Conservation (phyloP, 2,888 invertebrate species). For the Hirtodrosophila cameraria region DNA sequence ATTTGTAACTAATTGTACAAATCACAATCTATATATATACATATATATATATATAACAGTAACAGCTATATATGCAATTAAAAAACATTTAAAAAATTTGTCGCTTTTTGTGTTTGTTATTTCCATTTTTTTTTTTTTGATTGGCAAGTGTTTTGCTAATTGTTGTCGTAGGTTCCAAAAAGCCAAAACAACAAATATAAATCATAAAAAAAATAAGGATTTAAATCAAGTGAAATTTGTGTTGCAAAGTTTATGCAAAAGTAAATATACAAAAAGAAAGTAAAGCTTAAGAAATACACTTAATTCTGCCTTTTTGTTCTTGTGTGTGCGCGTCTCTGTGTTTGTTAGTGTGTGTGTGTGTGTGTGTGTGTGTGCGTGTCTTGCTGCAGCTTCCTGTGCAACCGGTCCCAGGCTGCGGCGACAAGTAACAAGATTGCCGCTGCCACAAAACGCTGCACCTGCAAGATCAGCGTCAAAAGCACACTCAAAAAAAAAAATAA, state of each 20-base stretch:
- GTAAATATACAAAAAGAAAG: background rate
- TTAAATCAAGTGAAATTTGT: slow-evolving; percentile 10
- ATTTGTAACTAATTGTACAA: slow-evolving; percentile 2
- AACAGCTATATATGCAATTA: background rate
- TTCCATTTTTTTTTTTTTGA: slow-evolving; percentile 9
- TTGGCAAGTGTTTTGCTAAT: slow-evolving; percentile 22
- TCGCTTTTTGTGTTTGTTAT: slow-evolving; percentile 6
- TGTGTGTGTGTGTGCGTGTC: slow-evolving; percentile 13
- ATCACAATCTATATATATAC: slow-evolving; percentile 1
- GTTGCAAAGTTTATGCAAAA: background rate
- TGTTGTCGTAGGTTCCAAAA: slow-evolving; percentile 43
- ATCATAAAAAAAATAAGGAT: background rate
- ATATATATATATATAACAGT: background rate
- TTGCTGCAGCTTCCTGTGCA: slow-evolving; percentile 73
- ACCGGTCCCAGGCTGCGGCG: slow-evolving; percentile 66
- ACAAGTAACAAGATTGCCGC: slow-evolving; percentile 37
- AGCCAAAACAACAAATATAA: background rate
- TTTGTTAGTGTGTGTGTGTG: slow-evolving; percentile 3
- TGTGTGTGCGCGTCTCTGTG: slow-evolving; percentile 15
- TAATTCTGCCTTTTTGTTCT: slow-evolving; percentile 15
- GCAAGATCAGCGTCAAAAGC: slow-evolving; percentile 30
- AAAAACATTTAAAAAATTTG: background rate
- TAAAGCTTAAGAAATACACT: slow-evolving; percentile 19
- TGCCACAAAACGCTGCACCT: slow-evolving; percentile 59
- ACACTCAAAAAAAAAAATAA: background rate